Evolutionary conservation across 2,113 vertebrate genomes (phyloP), one percentile per base, ranked within the genome.

Genomic region (Hippocampus mohnikei): DNA sequence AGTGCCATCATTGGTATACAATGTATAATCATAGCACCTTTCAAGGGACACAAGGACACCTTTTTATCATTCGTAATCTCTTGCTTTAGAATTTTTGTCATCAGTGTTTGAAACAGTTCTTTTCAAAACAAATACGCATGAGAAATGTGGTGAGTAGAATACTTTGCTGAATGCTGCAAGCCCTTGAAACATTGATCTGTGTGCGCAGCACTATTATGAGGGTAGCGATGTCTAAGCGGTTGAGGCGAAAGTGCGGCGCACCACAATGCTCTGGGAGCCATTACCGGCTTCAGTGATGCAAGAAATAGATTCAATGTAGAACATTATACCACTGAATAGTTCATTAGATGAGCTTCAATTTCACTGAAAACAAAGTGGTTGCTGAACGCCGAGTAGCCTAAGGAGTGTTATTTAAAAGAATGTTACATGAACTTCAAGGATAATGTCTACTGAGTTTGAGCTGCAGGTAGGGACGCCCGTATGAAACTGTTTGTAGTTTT

Each of bases 261-360:
- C 61, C 71, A 66, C 52, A 78, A 70, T 88, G 90, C 86, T 85
- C 77, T 65, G 88, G 90, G 91, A 91, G 78, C 87, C 88, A 92
- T 92, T 92, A 92, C 86, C 87, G 87, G 87, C 87, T 87, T 87
- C 84, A 84, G 84, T 90, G 90, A 92, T 91, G 90, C 90, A 90
- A 87, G 88, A 92, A 91, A 92, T 91, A 84, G 88, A 92, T 91
- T 90, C 84, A 89, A 81, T 87, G 85, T 86, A 84, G 85, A 91
- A 92, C 90, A 91, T 89, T 91, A 92, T 90, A 85, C 76, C 85
- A 74, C 77, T 89, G 88, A 93, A 93, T 92, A 93, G 91, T 92
- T 90, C 91, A 92, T 92, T 85, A 84, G 82, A 84, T 78, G 60
- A 84, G 80, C 88, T 91, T 91, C 88, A 90, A 91, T 90, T 85